Evolutionary conservation across 2,888 invertebrate genomes (phyloP).

Genomic region (Caenorhabditis sp.): DNA sequence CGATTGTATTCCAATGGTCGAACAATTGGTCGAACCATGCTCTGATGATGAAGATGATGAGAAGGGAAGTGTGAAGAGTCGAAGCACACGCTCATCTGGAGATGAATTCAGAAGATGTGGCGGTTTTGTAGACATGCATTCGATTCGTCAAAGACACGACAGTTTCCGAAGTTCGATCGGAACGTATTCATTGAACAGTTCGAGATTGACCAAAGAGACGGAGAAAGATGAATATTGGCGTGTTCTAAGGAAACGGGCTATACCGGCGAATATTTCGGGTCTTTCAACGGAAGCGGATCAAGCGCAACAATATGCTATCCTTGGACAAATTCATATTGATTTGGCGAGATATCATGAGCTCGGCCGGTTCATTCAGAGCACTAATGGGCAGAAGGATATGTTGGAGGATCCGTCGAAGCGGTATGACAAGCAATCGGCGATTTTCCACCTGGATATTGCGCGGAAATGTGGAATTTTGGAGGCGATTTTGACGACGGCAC

Average conservation of each 20-base stretch:
- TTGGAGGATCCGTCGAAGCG: conserved; percentile 30
- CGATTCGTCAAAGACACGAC: conserved; percentile 33
- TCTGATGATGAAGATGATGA: conserved; percentile 32
- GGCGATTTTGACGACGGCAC: conserved; percentile 74
- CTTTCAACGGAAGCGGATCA: conserved; percentile 63
- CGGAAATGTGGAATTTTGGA: conserved; percentile 75
- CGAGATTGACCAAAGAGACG: conserved; percentile 54
- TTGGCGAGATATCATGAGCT: conserved; percentile 76
- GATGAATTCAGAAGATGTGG: conserved; percentile 23
- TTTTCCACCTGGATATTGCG: conserved; percentile 75
- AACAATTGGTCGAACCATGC: conserved; percentile 33
- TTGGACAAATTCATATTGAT: conserved; percentile 76
- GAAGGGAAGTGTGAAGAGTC: not conserved
- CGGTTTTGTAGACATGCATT: conserved; percentile 32
- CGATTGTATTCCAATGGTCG: conserved; percentile 39
- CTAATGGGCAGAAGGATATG: conserved; percentile 37
- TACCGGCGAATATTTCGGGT: conserved; percentile 57
- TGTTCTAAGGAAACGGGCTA: conserved; percentile 55
- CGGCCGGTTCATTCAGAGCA: conserved; percentile 72
- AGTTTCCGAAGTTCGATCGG: conserved; percentile 38
- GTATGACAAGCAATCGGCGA: conserved; percentile 74
- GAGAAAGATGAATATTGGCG: conserved; percentile 62
- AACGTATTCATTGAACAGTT: conserved; percentile 44
- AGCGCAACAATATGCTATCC: conserved; percentile 71
- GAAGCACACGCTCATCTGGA: conserved; percentile 24